These are phyloP conservation scores for Botrylloides violaceus DNA, from an alignment of 23 tunicate genomes.

Conservation along the genomic window DNA sequence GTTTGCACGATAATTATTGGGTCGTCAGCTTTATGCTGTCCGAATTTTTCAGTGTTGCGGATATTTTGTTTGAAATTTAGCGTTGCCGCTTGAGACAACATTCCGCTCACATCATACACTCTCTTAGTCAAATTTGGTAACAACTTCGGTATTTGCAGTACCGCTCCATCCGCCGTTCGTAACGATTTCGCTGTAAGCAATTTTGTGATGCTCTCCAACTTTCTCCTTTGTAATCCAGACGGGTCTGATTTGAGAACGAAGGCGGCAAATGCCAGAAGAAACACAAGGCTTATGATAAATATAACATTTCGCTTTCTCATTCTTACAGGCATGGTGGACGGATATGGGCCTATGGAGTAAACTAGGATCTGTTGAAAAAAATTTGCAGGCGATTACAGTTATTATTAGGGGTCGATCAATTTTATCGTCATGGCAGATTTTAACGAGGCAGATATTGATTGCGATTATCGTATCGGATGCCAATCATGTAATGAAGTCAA, in stretches of 20 bases:
- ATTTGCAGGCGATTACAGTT: no score
- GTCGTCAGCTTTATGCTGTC: slow-evolving; percentile 35
- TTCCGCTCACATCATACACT: slow-evolving; percentile 4
- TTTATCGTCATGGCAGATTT: no score
- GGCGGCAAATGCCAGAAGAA: neutral
- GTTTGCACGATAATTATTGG: slow-evolving; percentile 59
- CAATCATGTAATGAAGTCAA: no score
- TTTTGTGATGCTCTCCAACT: no score
- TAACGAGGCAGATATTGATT: no score
- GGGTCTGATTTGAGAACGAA: neutral
- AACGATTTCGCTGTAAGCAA: no score
- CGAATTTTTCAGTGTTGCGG: slow-evolving; percentile 43
- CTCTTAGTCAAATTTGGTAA: neutral
- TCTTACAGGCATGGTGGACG: neutral
- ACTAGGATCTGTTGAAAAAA: no score
- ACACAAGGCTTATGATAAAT: neutral
- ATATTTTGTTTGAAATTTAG: slow-evolving; percentile 50
- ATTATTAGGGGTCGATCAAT: no score
- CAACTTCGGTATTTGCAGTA: neutral
- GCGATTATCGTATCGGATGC: no score
- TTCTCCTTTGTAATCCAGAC: no score
- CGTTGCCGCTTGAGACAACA: slow-evolving; percentile 7
- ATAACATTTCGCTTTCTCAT: neutral
- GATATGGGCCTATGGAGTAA: no score
- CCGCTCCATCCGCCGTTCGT: no score